Percentiles rank a stretch among this genome's conserved stretches.
Conservation (phyloP, 2,888 invertebrate species). For the Gastracanthus pulcherrimus region DNA sequence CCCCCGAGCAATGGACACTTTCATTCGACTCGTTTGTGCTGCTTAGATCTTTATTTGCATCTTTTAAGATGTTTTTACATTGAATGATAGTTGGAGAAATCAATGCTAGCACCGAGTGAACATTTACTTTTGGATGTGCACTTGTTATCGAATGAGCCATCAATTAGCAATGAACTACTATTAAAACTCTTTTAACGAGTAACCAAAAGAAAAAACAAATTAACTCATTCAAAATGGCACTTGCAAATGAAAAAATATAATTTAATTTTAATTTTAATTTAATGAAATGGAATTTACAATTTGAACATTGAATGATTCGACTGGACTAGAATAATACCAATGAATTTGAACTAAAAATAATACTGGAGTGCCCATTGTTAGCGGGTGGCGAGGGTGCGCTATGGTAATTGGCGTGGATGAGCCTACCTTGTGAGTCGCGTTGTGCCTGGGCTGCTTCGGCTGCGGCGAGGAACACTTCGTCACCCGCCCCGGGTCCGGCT, state of each 20-base stretch:
- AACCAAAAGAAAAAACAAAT: background rate
- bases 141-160: conserved; percentile 29
- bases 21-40: conserved; percentile 38
- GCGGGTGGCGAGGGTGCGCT: conserved; percentile 67
- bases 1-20: conserved; percentile 75
- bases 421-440: conserved; percentile 95
- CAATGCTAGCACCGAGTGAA: conserved; percentile 27
- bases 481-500: conserved; percentile 78
- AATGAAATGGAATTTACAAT: no score
- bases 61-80: background rate
- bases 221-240: conserved; percentile 44
- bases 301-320: background rate
- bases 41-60: background rate
- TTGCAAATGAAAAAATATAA: background rate
- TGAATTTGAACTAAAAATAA: background rate
- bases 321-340: background rate
- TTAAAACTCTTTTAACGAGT: background rate
- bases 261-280: background rate
- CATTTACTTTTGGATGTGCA: conserved; percentile 21
- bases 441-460: conserved; percentile 88
- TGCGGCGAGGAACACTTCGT: conserved; percentile 91
- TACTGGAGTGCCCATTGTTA: conserved; percentile 72
- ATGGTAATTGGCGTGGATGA: conserved; percentile 77
- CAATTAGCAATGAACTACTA: background rate
- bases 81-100: background rate